phyloP scores from a whole-genome alignment of 2,113 vertebrate genomes.

The Ameiurus melas region DNA sequence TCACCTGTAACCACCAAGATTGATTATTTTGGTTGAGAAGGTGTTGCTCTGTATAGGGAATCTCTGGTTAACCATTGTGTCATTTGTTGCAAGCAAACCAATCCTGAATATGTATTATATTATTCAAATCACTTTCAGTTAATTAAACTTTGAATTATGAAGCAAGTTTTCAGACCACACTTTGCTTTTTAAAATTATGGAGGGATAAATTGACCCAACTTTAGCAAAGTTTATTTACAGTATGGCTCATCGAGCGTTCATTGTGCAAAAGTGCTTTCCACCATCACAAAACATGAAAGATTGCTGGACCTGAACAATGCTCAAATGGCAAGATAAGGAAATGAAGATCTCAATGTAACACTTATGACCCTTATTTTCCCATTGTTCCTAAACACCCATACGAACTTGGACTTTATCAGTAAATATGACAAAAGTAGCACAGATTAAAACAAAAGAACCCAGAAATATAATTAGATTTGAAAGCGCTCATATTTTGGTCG shows the following conservation, averaged over 20 bases:
- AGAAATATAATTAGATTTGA: neutral
- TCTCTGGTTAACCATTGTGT: neutral
- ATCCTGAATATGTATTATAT: neutral
- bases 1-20: neutral
- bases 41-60: neutral
- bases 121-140: neutral
- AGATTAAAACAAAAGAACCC: neutral
- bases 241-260: conserved; percentile 21
- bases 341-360: neutral
- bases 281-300: neutral
- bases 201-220: neutral
- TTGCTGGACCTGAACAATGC: conserved; percentile 9
- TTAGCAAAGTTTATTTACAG: conserved; percentile 45
- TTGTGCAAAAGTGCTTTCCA: conserved; percentile 36
- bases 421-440: neutral
- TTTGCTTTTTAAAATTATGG: neutral
- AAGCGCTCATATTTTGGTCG: neutral
- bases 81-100: neutral
- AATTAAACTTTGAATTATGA: neutral
- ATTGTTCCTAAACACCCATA: neutral
- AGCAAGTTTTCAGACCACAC: neutral
- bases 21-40: neutral
- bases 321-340: neutral
- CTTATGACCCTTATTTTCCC: neutral
- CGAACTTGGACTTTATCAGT: neutral